Evolutionary conservation across 2,113 vertebrate genomes (phyloP).

Genomic region (Perca flavescens): DNA sequence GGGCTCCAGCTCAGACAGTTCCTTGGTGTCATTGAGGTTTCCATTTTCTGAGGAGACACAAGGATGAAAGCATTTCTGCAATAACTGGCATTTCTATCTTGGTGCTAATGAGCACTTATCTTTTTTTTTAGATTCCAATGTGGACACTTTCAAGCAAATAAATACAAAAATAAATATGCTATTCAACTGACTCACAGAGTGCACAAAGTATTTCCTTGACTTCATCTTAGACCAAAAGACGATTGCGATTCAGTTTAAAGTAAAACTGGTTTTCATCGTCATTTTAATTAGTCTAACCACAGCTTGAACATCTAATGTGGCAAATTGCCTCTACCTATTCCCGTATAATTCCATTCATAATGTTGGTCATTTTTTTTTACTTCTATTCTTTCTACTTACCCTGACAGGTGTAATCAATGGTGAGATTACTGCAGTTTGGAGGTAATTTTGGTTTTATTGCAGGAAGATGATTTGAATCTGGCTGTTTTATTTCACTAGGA

Average conservation of each 20-base stretch:
- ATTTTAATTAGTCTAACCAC: no score
- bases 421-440: slow-evolving; percentile 1
- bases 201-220: not conserved
- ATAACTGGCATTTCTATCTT: not conserved
- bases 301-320: not conserved
- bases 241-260: not conserved
- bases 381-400: slow-evolving; percentile 47
- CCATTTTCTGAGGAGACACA: slow-evolving; percentile 8
- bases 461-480: rapidly evolving
- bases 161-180: not conserved
- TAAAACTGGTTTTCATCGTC: not conserved
- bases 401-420: slow-evolving; percentile 18
- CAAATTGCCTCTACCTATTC: not conserved
- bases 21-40: rapidly evolving
- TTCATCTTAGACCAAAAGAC: not conserved
- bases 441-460: not conserved
- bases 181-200: not conserved
- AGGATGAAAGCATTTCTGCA: not conserved
- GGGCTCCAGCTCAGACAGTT: slow-evolving; percentile 27
- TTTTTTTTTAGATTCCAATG: not conserved
- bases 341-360: not conserved
- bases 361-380: not conserved
- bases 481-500: rapidly evolving
- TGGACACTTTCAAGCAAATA: not conserved
- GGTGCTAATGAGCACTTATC: not conserved